A percentile compares a stretch with the other conserved stretches of the same genome.
Conservation (phyloP, 1,140 invertebrate species). For the Drosophila tropicalis region DNA sequence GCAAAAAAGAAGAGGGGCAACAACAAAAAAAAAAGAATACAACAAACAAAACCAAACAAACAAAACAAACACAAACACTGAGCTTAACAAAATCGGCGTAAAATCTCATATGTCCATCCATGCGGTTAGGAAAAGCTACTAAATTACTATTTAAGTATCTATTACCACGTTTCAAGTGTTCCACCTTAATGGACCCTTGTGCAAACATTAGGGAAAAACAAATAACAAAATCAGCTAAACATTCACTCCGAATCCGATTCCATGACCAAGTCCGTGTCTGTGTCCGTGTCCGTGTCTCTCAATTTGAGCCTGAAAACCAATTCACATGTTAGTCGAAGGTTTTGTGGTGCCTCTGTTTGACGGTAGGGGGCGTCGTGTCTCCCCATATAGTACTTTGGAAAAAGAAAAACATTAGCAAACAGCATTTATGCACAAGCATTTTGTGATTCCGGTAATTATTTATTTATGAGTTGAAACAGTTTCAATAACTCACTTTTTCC, state of each 20-base stretch:
- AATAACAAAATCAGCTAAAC: constrained; percentile 51
- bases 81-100: constrained; percentile 67
- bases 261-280: constrained; percentile 28
- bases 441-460: constrained; percentile 77
- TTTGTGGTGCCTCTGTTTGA: constrained; percentile 22
- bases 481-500: constrained; percentile 78
- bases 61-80: constrained; percentile 1
- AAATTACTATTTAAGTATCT: constrained; percentile 79
- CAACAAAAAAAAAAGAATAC: constrained; percentile 8
- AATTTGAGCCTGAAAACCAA: no score
- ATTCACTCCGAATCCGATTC: constrained; percentile 19
- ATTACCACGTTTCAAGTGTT: constrained; percentile 73
- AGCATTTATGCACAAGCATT: constrained; percentile 58
- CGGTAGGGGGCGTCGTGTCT: neutral
- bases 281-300: neutral
- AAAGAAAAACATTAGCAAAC: constrained; percentile 67
- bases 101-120: constrained; percentile 78
- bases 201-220: constrained; percentile 62
- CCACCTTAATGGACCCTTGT: constrained; percentile 57
- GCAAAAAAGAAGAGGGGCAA: neutral
- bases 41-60: constrained; percentile 10
- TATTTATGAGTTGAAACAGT: constrained; percentile 82
- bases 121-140: constrained; percentile 75
- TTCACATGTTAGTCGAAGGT: constrained; percentile 22
- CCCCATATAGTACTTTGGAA: neutral